Evolutionary conservation across 2,888 invertebrate genomes (phyloP).

Genomic region (Andricus curvator): DNA sequence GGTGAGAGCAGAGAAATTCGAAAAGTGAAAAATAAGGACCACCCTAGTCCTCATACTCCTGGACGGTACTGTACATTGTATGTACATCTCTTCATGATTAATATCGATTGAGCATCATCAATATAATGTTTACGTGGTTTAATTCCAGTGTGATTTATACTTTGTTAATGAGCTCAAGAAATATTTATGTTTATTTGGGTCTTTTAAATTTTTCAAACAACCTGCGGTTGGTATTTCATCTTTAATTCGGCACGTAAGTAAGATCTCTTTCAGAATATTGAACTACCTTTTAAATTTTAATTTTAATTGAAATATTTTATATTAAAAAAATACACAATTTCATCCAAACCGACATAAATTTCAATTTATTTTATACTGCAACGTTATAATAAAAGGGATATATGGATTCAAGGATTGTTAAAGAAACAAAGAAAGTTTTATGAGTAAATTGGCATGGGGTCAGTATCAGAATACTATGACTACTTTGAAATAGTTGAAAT

Average conservation of each 20-base stretch:
- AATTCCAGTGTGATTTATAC: constrained; percentile 21
- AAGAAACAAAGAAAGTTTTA: background rate
- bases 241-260: background rate
- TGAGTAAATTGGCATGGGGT: background rate
- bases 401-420: background rate
- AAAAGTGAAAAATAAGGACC: too few species aligned
- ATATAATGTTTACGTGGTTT: background rate
- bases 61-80: background rate
- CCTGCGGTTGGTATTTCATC: background rate
- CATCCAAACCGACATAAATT: background rate
- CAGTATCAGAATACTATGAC: background rate
- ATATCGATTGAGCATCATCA: constrained; percentile 5
- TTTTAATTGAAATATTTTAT: constrained; percentile 4
- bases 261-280: constrained; percentile 26
- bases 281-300: constrained; percentile 1
- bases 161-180: background rate
- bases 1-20: too few species aligned
- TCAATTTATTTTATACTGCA: background rate
- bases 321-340: background rate
- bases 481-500: constrained; percentile 21
- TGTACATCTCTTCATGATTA: constrained; percentile 6
- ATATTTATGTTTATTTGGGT: constrained; percentile 28
- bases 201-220: constrained; percentile 14
- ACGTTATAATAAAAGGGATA: background rate
- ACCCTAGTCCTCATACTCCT: too few species aligned